A percentile compares a stretch with the other conserved stretches of the same genome.
Conservation (phyloP, 2,888 invertebrate genomes). For the Pterobdella sp. region DNA sequence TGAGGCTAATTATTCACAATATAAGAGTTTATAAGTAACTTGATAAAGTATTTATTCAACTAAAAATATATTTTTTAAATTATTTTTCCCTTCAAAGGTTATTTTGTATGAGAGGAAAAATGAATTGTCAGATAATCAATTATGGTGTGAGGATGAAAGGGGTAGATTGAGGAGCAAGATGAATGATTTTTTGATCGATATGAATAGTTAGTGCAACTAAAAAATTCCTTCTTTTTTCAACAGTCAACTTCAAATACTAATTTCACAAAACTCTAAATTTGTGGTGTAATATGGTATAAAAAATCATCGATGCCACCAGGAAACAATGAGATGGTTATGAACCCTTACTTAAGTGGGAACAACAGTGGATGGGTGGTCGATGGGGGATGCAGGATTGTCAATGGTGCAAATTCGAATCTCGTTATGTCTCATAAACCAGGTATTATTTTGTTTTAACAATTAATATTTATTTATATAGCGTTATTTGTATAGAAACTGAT, state of each 20-base stretch:
- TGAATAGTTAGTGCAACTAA: conserved; percentile 27
- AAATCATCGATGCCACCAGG: no score
- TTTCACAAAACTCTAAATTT: not conserved
- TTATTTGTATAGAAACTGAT: no score
- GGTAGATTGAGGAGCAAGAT: conserved; percentile 33
- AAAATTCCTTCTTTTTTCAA: no score
- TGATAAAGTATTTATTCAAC: no score
- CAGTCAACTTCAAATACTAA: no score
- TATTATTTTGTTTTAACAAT: no score
- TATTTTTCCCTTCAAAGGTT: conserved; percentile 12
- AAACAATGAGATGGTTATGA: conserved; percentile 19
- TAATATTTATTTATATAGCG: no score
- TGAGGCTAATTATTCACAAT: no score
- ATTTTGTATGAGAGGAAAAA: conserved; percentile 31
- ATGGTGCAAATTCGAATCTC: not conserved
- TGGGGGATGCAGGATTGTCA: not conserved
- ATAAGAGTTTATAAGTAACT: no score
- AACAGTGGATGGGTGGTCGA: conserved; percentile 12
- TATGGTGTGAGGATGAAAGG: conserved; percentile 35
- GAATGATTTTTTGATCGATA: conserved; percentile 31
- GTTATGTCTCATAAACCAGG: not conserved
- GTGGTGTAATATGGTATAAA: not conserved
- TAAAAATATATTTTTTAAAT: no score
- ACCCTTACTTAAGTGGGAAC: conserved; percentile 12
- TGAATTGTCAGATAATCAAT: conserved; percentile 29